Conservation (phyloP, 2,797 vertebrate genomes). For the Enteromius fasciolatus region DNA sequence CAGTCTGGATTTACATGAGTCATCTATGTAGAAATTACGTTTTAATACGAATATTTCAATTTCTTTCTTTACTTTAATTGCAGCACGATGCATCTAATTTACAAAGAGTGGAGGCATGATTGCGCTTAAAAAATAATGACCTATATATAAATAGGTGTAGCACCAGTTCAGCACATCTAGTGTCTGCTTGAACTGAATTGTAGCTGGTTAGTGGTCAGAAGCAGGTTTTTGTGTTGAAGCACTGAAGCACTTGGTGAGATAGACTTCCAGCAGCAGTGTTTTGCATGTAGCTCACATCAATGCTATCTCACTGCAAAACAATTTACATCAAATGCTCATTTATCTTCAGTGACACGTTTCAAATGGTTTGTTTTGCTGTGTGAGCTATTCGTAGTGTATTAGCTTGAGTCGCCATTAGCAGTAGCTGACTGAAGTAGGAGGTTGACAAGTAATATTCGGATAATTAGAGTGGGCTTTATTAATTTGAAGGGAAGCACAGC, state of each 20-base stretch:
- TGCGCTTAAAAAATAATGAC: background rate
- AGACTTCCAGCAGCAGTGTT: background rate
- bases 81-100: background rate
- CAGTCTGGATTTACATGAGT: slow-evolving; percentile 13
- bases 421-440: slow-evolving; percentile 17
- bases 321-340: slow-evolving; percentile 25
- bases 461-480: slow-evolving; percentile 29
- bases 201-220: background rate
- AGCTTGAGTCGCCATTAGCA: slow-evolving; percentile 27
- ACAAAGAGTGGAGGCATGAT: background rate
- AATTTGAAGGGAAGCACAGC: slow-evolving; percentile 15
- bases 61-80: background rate
- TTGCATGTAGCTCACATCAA: slow-evolving; percentile 30
- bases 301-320: slow-evolving; percentile 25
- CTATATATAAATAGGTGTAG: background rate
- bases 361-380: slow-evolving; percentile 24
- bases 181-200: background rate
- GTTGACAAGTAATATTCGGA: slow-evolving; percentile 27
- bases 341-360: slow-evolving; percentile 28
- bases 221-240: background rate
- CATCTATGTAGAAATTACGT: background rate
- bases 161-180: background rate
- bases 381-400: slow-evolving; percentile 1
- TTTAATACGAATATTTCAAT: background rate
- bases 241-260: background rate